phyloP scores from a whole-genome alignment of 2,888 invertebrate genomes.

The Lycophotia porphyrea region DNA sequence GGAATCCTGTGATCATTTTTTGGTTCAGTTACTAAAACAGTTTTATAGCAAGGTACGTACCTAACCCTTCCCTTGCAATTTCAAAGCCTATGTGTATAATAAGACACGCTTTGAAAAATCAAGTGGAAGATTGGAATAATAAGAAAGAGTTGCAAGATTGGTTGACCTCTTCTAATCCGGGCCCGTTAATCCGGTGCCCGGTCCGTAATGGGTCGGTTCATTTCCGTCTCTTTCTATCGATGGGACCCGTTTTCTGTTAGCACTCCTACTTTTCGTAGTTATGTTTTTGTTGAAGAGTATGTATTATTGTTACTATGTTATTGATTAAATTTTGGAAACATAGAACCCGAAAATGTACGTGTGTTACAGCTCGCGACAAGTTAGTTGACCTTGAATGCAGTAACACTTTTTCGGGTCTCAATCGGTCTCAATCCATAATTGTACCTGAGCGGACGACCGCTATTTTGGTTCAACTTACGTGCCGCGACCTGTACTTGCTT shows the following conservation, averaged over 20 bases:
- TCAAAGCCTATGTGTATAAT: conserved; percentile 18
- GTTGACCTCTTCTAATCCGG: conserved; percentile 46
- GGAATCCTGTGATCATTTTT: conserved; percentile 20
- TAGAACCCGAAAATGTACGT: no score
- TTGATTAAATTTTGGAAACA: conserved; percentile 26
- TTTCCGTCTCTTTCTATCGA: conserved; percentile 55
- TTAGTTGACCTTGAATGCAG: no score
- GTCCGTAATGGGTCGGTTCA: conserved; percentile 52
- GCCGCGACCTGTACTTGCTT: no score
- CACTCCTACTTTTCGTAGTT: conserved; percentile 12
- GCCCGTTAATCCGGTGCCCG: conserved; percentile 17
- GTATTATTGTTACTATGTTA: neutral
- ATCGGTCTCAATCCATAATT: no score
- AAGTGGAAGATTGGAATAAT: conserved; percentile 45
- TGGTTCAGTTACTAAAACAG: neutral
- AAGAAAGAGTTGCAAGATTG: conserved; percentile 45
- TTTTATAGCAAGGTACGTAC: conserved; percentile 34
- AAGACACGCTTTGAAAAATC: conserved; percentile 30
- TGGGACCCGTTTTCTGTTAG: conserved; percentile 36
- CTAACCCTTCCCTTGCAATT: conserved; percentile 3
- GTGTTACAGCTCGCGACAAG: no score
- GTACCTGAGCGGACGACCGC: no score
- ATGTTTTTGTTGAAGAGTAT: conserved; percentile 21
- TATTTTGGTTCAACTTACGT: no score
- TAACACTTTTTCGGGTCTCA: no score